A percentile compares a stretch with the other conserved stretches of the same genome.
These are phyloP conservation scores for Circaetus cinerascens DNA, from an alignment of 2,113 vertebrate species.

Conservation along the genomic window DNA sequence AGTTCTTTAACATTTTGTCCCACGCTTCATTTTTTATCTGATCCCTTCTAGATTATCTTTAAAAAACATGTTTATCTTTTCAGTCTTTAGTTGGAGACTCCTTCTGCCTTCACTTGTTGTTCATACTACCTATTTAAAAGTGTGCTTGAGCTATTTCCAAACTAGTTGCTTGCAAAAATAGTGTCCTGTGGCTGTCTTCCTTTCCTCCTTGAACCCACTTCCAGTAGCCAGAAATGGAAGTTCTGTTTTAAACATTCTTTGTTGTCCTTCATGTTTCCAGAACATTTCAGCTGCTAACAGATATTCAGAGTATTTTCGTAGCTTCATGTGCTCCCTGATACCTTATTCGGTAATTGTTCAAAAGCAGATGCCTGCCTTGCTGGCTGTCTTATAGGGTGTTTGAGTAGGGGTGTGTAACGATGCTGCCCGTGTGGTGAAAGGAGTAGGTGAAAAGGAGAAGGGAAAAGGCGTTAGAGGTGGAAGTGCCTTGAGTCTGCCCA, in stretches of 20 bases:
- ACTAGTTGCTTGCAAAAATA: background rate
- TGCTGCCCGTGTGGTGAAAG: background rate
- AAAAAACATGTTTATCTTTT: background rate
- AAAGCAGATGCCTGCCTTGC: background rate
- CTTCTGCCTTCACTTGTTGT: background rate
- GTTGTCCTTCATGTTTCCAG: background rate
- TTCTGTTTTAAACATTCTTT: background rate
- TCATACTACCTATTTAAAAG: background rate
- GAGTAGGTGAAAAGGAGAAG: background rate
- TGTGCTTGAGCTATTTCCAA: background rate
- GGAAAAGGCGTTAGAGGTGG: background rate
- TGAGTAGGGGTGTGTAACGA: rapidly evolving
- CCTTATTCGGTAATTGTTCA: background rate
- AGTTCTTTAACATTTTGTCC: background rate
- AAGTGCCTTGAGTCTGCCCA: background rate
- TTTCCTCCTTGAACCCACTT: background rate
- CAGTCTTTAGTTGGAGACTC: background rate
- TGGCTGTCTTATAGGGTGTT: background rate
- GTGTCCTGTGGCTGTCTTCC: background rate
- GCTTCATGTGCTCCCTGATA: rapidly evolving
- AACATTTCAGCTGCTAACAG: background rate
- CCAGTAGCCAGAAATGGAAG: background rate
- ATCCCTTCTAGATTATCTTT: background rate
- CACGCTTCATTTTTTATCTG: background rate
- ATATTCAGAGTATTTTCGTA: background rate